Conservation (phyloP, 2,797 vertebrate species). For the Perodicticus potto region DNA sequence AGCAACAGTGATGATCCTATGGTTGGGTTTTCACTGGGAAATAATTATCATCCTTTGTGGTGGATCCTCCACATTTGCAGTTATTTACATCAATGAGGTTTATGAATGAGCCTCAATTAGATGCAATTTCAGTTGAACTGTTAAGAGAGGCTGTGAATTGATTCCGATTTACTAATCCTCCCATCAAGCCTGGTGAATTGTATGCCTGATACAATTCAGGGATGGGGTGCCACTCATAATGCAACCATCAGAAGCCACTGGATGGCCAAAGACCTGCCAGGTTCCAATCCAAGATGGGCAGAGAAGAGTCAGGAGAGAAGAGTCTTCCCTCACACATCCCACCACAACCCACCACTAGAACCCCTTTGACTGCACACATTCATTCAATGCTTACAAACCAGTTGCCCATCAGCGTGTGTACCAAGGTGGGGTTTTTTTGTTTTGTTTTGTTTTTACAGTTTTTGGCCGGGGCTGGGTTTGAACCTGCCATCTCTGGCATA, state of each 20-base stretch:
- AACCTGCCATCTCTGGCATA: too few species aligned
- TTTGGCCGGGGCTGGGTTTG: too few species aligned
- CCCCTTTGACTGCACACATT: not conserved
- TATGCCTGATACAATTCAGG: not conserved
- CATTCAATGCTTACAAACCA: not conserved
- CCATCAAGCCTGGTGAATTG: not conserved
- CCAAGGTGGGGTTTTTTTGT: too few species aligned
- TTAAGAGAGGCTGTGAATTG: constrained; percentile 16
- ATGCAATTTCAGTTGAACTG: constrained; percentile 58
- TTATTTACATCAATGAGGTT: constrained; percentile 49
- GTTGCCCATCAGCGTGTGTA: not conserved
- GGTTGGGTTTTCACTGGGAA: constrained; percentile 37
- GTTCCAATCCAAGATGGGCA: not conserved
- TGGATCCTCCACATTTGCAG: constrained; percentile 3
- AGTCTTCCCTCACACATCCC: too few species aligned
- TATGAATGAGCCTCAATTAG: constrained; percentile 72
- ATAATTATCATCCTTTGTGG: constrained; percentile 58
- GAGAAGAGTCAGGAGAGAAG: too few species aligned
- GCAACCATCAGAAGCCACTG: not conserved
- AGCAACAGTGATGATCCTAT: constrained; percentile 38
- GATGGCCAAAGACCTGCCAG: not conserved
- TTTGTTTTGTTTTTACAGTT: too few species aligned
- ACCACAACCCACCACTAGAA: not conserved
- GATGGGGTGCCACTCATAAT: not conserved
- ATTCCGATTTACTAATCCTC: constrained; percentile 53